These are phyloP conservation scores for Hirundo rustica DNA, from an alignment of 2,797 vertebrate species.

Conservation along the genomic window DNA sequence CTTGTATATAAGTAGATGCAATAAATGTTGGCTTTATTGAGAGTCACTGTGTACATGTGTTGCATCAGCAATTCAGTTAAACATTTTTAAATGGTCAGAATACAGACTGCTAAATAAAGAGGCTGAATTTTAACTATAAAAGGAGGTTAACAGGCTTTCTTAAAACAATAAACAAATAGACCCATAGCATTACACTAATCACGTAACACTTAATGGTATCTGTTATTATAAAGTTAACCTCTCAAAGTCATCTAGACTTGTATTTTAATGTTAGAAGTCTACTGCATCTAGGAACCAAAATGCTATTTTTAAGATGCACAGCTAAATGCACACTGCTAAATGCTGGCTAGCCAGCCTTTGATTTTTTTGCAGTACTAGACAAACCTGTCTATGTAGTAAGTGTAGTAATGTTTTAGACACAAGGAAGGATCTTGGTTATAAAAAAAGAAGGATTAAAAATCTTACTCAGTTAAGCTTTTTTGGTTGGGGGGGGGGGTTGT, in stretches of 20 bases:
- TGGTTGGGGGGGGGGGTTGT: too few species aligned
- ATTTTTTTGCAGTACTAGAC: constrained; percentile 33
- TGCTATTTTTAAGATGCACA: neutral
- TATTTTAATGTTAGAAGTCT: neutral
- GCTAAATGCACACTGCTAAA: neutral
- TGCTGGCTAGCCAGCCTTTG: neutral
- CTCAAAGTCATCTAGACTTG: neutral
- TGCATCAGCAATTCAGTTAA: constrained; percentile 21
- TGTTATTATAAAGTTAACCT: neutral
- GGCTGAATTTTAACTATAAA: neutral
- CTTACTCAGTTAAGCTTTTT: neutral
- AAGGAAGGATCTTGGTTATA: neutral
- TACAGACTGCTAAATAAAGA: neutral
- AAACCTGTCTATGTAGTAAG: constrained; percentile 18
- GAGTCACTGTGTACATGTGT: neutral
- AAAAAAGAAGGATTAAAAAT: neutral
- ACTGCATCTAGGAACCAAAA: neutral
- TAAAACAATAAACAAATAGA: neutral
- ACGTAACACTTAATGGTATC: neutral
- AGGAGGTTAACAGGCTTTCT: neutral
- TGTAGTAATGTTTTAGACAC: neutral
- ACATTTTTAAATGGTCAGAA: neutral
- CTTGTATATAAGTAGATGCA: neutral
- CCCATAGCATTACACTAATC: neutral
- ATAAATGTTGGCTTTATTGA: constrained; percentile 7